These are phyloP conservation scores for Drosophila birchii DNA, from an alignment of 2,888 invertebrate genomes.

Conservation along the genomic window DNA sequence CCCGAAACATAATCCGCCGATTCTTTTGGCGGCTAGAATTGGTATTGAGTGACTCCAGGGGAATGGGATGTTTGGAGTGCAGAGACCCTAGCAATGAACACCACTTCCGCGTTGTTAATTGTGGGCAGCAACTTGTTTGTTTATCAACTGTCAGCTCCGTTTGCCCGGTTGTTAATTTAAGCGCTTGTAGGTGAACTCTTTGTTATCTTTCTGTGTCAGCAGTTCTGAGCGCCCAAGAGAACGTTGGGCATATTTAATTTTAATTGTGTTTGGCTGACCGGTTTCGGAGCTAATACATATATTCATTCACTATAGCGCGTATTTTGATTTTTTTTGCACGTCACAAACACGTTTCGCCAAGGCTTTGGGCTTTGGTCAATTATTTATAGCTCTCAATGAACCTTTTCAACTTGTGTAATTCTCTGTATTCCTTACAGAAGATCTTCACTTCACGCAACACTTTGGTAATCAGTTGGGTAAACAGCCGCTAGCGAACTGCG, in stretches of 20 bases:
- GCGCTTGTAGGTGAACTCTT: conserved; percentile 50
- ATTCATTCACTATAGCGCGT: conserved; percentile 38
- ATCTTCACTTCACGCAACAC: conserved; percentile 63
- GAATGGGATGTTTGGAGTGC: conserved; percentile 2
- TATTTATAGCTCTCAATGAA: conserved; percentile 75
- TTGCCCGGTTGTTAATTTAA: conserved; percentile 47
- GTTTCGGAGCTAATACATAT: conserved; percentile 29
- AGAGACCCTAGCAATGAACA: conserved; percentile 55
- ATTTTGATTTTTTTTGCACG: conserved; percentile 46
- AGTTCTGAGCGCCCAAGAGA: conserved; percentile 20
- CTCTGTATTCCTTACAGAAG: conserved; percentile 48
- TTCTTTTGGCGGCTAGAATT: conserved; percentile 41
- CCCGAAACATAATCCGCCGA: conserved; percentile 45
- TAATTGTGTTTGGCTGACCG: conserved; percentile 44
- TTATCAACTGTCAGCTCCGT: conserved; percentile 49
- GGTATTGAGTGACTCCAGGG: conserved; percentile 45
- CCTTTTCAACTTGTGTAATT: conserved; percentile 54
- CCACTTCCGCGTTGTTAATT: conserved; percentile 57
- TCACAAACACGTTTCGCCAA: conserved; percentile 53
- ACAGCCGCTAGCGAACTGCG: conserved; percentile 51
- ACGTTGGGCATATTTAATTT: conserved; percentile 47
- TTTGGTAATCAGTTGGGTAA: conserved; percentile 71
- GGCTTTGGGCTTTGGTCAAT: conserved; percentile 52
- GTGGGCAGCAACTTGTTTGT: conserved; percentile 66
- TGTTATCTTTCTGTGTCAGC: conserved; percentile 75